These are phyloP conservation scores for Petrolisthes manimaculis DNA, from an alignment of 2,888 invertebrate species.

Conservation along the genomic window DNA sequence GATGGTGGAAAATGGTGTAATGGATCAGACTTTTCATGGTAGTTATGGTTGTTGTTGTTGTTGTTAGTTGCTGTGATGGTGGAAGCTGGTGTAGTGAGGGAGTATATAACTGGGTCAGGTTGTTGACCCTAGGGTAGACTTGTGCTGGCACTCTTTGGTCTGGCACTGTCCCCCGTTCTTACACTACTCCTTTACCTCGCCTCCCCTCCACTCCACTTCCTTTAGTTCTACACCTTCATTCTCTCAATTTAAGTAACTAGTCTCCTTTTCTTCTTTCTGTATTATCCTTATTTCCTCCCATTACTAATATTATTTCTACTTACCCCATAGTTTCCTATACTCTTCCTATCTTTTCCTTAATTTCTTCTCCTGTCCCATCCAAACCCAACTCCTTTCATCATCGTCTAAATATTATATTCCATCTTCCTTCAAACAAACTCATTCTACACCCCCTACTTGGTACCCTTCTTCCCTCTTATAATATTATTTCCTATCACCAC, in stretches of 20 bases:
- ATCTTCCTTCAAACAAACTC: too few species aligned
- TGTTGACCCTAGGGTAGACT: not conserved
- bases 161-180: not conserved
- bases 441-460: too few species aligned
- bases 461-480: too few species aligned
- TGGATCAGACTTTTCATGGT: too few species aligned
- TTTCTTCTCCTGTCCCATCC: too few species aligned
- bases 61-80: not conserved
- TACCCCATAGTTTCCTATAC: not conserved
- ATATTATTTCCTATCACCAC: too few species aligned
- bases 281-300: not conserved
- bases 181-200: not conserved
- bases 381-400: too few species aligned
- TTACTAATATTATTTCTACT: not conserved
- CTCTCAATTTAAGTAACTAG: not conserved
- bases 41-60: not conserved
- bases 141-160: not conserved
- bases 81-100: not conserved
- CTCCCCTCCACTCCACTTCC: not conserved
- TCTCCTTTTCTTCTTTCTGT: not conserved
- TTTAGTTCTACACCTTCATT: not conserved
- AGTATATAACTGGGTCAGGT: not conserved
- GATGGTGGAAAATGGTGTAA: too few species aligned
- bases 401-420: too few species aligned
- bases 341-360: not conserved